phyloP scores from a whole-genome alignment of 2,797 vertebrate genomes.

The Glossophaga mutica region DNA sequence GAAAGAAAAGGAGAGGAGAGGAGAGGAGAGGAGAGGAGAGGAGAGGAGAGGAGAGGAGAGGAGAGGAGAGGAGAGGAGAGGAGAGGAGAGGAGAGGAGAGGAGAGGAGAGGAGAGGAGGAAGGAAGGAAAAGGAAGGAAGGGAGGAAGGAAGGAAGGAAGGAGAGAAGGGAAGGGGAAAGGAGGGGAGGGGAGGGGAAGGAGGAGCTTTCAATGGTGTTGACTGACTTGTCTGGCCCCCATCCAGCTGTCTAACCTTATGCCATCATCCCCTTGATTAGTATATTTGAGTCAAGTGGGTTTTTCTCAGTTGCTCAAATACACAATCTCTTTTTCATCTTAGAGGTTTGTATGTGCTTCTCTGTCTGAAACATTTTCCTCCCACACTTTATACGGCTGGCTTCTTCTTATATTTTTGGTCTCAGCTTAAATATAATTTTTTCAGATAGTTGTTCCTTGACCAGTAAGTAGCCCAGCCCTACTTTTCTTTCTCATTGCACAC shows the following conservation, averaged over 20 bases:
- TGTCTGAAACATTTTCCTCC: neutral
- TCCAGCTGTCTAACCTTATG: neutral
- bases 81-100: too few relatives aligned
- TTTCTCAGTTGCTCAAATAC: neutral
- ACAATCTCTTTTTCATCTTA: neutral
- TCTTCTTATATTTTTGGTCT: neutral
- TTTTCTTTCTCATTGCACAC: neutral
- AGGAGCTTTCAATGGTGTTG: neutral
- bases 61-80: too few relatives aligned
- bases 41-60: too few relatives aligned
- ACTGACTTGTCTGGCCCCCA: neutral
- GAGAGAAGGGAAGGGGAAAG: too few relatives aligned
- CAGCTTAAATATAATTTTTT: neutral
- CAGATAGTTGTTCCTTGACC: neutral
- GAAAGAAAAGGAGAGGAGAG: too few relatives aligned
- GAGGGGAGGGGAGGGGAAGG: too few relatives aligned
- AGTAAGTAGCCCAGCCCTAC: neutral
- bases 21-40: accelerated
- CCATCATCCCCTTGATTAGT: neutral
- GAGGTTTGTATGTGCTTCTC: neutral
- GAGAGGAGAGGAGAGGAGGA: too few relatives aligned
- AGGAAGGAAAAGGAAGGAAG: too few relatives aligned
- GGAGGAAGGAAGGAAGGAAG: too few relatives aligned
- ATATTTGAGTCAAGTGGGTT: neutral
- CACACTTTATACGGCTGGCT: neutral